Conservation (phyloP, 2,113 vertebrate species). For the Chaenocephalus aceratus region DNA sequence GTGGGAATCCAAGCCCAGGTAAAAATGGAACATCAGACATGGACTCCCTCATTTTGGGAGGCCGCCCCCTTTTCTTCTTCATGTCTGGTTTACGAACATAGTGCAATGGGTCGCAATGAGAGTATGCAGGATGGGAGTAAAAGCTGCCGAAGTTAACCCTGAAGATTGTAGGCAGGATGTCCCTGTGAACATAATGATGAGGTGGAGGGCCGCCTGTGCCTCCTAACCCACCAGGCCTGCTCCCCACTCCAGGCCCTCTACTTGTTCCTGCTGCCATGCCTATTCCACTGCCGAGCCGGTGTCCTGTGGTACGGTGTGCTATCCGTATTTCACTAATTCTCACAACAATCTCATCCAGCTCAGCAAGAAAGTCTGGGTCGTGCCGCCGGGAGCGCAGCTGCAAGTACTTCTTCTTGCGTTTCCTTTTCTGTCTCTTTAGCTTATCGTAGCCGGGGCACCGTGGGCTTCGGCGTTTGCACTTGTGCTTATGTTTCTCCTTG, state of each 20-base stretch:
- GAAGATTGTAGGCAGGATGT: constrained; percentile 97
- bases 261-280: constrained; percentile 69
- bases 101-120: constrained; percentile 91
- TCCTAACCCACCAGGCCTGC: constrained; percentile 70
- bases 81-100: constrained; percentile 93
- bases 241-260: constrained; percentile 67
- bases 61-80: constrained; percentile 96
- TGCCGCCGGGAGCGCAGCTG: constrained; percentile 90
- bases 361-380: constrained; percentile 94
- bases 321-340: constrained; percentile 94
- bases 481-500: constrained; percentile 98
- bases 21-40: constrained; percentile 98
- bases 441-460: constrained; percentile 96
- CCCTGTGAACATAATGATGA: constrained; percentile 93
- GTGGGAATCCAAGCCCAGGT: constrained; percentile 94
- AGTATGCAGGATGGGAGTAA: constrained; percentile 91
- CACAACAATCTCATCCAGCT: constrained; percentile 93
- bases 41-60: constrained; percentile 95
- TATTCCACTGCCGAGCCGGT: constrained; percentile 76
- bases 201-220: constrained; percentile 85
- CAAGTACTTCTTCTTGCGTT: constrained; percentile 98
- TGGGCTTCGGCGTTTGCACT: constrained; percentile 94
- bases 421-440: constrained; percentile 95
- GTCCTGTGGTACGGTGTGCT: constrained; percentile 90
- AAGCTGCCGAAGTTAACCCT: constrained; percentile 93